Percentiles rank a stretch among this genome's conserved stretches.
phyloP scores from a whole-genome alignment of 1,140 invertebrate genomes.

The Papilio aristodemus region DNA sequence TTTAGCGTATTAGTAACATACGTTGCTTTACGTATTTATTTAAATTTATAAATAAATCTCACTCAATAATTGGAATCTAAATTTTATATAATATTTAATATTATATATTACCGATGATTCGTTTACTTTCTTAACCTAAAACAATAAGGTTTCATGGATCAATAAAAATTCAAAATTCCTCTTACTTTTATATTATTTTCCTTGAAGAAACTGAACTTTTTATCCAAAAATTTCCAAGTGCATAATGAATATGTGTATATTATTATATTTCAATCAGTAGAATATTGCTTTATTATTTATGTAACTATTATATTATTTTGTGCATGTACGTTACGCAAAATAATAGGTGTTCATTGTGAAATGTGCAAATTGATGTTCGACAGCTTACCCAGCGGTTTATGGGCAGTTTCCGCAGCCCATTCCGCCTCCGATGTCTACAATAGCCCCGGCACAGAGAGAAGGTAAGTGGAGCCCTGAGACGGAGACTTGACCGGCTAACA shows the following conservation, averaged over 20 bases:
- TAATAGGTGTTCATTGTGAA: slow-evolving; percentile 78
- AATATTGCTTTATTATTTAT: slow-evolving; percentile 22
- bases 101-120: background rate
- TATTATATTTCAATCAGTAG: slow-evolving; percentile 16
- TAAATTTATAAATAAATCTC: background rate
- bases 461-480: slow-evolving; percentile 85
- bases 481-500: slow-evolving; percentile 30
- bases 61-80: background rate
- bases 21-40: background rate
- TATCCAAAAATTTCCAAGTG: background rate
- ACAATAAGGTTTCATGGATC: background rate
- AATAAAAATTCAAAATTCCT: background rate
- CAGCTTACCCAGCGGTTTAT: slow-evolving; percentile 97
- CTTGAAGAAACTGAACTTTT: background rate
- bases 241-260: slow-evolving; percentile 4
- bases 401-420: slow-evolving; percentile 97
- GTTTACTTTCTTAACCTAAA: background rate
- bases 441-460: slow-evolving; percentile 95
- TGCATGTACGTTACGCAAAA: slow-evolving; percentile 67
- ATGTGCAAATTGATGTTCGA: slow-evolving; percentile 84
- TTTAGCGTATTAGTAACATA: background rate
- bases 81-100: too few species aligned
- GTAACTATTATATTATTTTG: slow-evolving; percentile 33
- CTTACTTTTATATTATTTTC: background rate
- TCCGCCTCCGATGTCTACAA: slow-evolving; percentile 93